phyloP scores from a whole-genome alignment of 2,888 invertebrate species.

The Metacarcinus magister region DNA sequence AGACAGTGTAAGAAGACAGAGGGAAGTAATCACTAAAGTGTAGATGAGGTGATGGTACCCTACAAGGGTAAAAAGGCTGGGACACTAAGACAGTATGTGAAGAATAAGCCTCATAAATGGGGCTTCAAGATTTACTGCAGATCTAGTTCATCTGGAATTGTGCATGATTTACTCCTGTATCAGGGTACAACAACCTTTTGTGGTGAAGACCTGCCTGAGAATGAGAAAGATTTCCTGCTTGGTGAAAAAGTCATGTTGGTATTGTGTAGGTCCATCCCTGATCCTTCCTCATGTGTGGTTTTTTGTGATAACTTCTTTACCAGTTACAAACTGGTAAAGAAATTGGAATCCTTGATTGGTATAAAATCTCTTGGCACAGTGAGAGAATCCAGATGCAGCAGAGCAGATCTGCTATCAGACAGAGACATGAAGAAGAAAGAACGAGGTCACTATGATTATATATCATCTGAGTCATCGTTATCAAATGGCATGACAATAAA shows the following conservation, averaged over 20 bases:
- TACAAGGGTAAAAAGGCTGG: too few species aligned
- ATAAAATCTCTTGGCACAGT: conserved; percentile 49
- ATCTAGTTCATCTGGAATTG: conserved; percentile 46
- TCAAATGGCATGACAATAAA: conserved; percentile 54
- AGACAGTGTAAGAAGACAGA: too few species aligned
- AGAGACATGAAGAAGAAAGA: conserved; percentile 61
- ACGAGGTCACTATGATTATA: conserved; percentile 52
- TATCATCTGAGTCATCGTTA: neutral
- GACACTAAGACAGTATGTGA: too few species aligned
- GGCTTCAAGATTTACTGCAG: conserved; percentile 50
- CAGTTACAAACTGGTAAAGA: neutral
- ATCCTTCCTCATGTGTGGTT: conserved; percentile 3
- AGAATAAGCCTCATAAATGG: neutral
- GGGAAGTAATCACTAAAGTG: too few species aligned
- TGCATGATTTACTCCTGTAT: conserved; percentile 19
- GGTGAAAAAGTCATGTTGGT: conserved; percentile 50
- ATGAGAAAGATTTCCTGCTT: conserved; percentile 55
- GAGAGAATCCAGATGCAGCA: conserved; percentile 4
- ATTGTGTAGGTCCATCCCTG: neutral
- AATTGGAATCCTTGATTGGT: neutral
- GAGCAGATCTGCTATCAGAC: conserved; percentile 45
- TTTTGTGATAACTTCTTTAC: conserved; percentile 58
- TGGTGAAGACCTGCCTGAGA: neutral
- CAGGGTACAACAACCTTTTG: conserved; percentile 29
- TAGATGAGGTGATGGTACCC: too few species aligned